phyloP scores from a whole-genome alignment of 2,797 vertebrate species.

The Lemur catta region DNA sequence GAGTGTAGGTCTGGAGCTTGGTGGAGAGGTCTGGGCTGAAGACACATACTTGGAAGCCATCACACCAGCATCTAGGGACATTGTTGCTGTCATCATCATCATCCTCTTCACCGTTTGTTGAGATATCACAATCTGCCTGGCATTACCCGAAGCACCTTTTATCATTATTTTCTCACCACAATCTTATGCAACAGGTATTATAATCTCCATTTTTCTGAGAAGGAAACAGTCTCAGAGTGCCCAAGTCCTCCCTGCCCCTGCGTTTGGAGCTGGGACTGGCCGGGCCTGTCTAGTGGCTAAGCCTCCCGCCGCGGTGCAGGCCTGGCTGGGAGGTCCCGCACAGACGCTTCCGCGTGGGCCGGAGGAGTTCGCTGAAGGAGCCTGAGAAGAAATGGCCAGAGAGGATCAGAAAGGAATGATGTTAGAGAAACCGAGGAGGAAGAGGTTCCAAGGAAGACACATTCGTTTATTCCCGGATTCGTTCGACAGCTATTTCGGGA shows the following conservation, averaged over 20 bases:
- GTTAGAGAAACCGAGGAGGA: not conserved
- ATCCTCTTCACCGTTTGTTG: not conserved
- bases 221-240: not conserved
- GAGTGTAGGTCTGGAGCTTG: too few species aligned
- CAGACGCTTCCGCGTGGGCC: rapidly evolving
- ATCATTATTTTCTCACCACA: not conserved
- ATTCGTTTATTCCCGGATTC: rapidly evolving
- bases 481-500: not conserved
- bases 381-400: not conserved
- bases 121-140: not conserved
- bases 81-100: not conserved
- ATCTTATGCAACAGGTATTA: not conserved
- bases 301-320: rapidly evolving
- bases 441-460: not conserved
- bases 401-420: too few species aligned
- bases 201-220: not conserved
- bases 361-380: not conserved
- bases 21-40: not conserved
- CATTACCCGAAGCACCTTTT: not conserved
- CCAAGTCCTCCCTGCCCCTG: not conserved
- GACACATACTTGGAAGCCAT: rapidly evolving
- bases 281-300: rapidly evolving
- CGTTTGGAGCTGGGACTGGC: not conserved
- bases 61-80: not conserved
- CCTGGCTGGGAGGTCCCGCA: rapidly evolving